Conservation (phyloP, 2,113 vertebrate species). For the Corythoichthys haematopterus region DNA sequence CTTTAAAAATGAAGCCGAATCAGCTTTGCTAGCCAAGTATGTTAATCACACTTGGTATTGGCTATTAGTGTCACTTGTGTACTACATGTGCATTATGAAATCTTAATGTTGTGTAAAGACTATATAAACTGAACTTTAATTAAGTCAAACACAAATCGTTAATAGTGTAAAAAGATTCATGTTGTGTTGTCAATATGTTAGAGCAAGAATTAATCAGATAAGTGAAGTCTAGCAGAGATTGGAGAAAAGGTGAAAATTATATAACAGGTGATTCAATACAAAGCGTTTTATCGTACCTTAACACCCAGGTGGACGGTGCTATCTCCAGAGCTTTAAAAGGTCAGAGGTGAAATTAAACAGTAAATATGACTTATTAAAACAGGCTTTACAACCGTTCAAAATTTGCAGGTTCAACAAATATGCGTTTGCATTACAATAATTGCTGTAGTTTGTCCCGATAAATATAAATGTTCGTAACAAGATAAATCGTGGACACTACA, state of each 20-base stretch:
- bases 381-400: background rate
- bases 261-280: background rate
- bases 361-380: background rate
- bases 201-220: background rate
- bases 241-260: background rate
- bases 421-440: background rate
- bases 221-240: background rate
- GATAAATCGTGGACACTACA: background rate
- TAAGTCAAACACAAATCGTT: background rate
- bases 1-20: background rate
- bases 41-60: background rate
- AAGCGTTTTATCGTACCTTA: conserved; percentile 50
- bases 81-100: background rate
- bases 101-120: background rate
- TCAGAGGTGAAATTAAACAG: background rate
- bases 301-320: conserved; percentile 50
- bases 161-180: background rate
- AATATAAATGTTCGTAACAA: background rate
- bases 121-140: background rate
- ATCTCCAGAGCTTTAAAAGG: conserved; percentile 18
- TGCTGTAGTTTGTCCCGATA: background rate
- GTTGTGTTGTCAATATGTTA: background rate
- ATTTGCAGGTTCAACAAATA: background rate
- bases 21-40: background rate
- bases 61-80: background rate